Evolutionary conservation across 2,888 invertebrate genomes (phyloP).

Genomic region (Lamproptera curius): DNA sequence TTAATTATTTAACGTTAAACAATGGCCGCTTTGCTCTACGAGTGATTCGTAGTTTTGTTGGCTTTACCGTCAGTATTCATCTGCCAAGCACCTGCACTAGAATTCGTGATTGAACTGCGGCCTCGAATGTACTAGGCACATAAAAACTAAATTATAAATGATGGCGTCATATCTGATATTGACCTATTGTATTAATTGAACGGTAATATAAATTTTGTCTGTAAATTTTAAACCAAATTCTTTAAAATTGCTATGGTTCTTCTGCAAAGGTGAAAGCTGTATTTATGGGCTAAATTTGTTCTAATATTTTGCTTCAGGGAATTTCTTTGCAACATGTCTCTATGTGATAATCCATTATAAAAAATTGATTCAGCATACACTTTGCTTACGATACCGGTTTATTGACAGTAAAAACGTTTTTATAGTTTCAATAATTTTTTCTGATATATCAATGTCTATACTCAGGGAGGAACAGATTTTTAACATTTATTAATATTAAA

Average conservation of each 20-base stretch:
- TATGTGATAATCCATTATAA: too few species aligned
- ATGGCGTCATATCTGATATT: neutral
- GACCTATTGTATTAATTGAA: neutral
- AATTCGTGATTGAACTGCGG: neutral
- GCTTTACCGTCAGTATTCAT: neutral
- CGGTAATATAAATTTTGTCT: neutral
- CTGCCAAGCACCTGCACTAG: neutral
- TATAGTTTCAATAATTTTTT: too few species aligned
- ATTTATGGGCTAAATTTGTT: too few species aligned
- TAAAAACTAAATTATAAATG: neutral
- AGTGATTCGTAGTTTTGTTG: neutral
- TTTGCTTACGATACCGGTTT: too few species aligned
- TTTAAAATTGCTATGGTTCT: neutral
- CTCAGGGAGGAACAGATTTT: too few species aligned
- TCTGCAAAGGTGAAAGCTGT: neutral
- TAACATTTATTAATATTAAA: too few species aligned
- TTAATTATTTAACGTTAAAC: neutral
- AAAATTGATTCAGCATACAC: too few species aligned
- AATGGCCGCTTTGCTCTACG: neutral
- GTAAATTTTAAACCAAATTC: neutral
- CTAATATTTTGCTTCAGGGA: too few species aligned
- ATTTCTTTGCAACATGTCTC: too few species aligned
- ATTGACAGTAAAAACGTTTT: too few species aligned
- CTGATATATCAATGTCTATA: too few species aligned
- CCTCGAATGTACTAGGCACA: neutral